phyloP scores from a whole-genome alignment of 2,888 invertebrate species.

The Mythimna ferrago region DNA sequence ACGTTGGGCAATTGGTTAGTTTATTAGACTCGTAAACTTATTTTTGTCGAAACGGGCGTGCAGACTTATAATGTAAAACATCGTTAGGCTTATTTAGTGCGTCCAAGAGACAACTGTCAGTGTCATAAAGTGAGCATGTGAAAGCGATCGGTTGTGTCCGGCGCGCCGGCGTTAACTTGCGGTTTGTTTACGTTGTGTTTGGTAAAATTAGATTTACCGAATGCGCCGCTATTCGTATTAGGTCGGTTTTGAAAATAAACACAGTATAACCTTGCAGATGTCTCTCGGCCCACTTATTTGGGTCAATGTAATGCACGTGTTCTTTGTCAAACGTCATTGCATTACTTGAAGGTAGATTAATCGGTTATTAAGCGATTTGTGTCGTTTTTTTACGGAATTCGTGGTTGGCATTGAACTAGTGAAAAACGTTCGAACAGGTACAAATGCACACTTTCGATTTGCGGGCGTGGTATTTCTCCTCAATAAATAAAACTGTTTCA shows the following conservation, averaged over 20 bases:
- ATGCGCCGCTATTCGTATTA: conserved; percentile 86
- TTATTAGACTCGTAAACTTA: conserved; percentile 79
- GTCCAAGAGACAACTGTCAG: conserved; percentile 74
- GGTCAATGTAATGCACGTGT: conserved; percentile 89
- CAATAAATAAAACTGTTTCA: conserved; percentile 20
- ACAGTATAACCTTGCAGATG: conserved; percentile 86
- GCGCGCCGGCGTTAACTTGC: conserved; percentile 77
- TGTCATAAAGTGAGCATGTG: conserved; percentile 81
- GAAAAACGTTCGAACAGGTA: conserved; percentile 35
- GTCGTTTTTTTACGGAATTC: conserved; percentile 50
- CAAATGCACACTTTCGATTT: conserved; percentile 39
- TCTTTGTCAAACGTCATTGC: conserved; percentile 80
- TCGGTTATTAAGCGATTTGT: conserved; percentile 56
- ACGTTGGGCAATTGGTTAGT: conserved; percentile 59
- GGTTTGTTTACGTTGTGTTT: conserved; percentile 89
- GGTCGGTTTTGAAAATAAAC: conserved; percentile 89
- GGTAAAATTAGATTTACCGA: conserved; percentile 87
- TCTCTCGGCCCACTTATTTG: conserved; percentile 85
- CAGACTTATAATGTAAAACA: conserved; percentile 73
- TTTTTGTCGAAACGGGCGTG: conserved; percentile 78
- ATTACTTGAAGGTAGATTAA: conserved; percentile 68
- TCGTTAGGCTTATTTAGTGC: conserved; percentile 81
- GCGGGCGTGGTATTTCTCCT: conserved; percentile 23
- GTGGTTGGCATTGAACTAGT: conserved; percentile 51
- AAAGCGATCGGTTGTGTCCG: conserved; percentile 75